Evolutionary conservation across 2,113 vertebrate genomes (phyloP), one percentile per base, ranked within the genome.

Genomic region (Catharus minimus): DNA sequence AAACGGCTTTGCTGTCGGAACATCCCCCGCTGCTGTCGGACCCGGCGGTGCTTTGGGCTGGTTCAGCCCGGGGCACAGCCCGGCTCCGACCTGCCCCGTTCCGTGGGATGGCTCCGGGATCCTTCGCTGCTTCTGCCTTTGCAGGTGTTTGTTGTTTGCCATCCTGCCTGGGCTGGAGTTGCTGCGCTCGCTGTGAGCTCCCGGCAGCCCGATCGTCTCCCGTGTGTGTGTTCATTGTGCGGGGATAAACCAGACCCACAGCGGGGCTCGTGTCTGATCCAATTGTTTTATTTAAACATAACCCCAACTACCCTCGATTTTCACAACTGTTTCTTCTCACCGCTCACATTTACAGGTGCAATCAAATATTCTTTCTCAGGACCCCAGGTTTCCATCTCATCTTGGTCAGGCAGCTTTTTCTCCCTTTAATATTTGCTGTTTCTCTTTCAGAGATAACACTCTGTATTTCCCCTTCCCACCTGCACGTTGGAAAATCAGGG

Each of bases 51-150:
- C 60, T 75, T 13, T 6, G 13, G 57, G 92, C 76, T 53, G 36
- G 88, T 95, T 96, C 93, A 72, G 2, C 26, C 11, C 84, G 38
- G 69, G 88, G 82, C 87, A 93, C 16, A 73, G 57, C 88, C 56
- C 3, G 68, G 53, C 87, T 73, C 62, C 8, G 15, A 19, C 26
- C 82, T 27, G 69, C 36, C 89, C n/a, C 0, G 76, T 17, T 72
- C 33, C 22, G 39, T 2, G 13, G 82, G 73, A 39, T 46, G 90
- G 87, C 67, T 64, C 76, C 3, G 71, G 56, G 58, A 46, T 46
- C 57, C 22, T 0, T 50, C 1, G 61, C 23, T 21, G 11, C 2
- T 24, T 24, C 47, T 49, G 49, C 49, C 49, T 38, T 72, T 82
- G 88, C 88, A 81, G 91, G 78, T 95, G 85, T 74, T 79, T 67